A percentile compares a stretch with the other conserved stretches of the same genome.
Conservation (phyloP, 2,113 vertebrate species). For the Sorex fumeus region DNA sequence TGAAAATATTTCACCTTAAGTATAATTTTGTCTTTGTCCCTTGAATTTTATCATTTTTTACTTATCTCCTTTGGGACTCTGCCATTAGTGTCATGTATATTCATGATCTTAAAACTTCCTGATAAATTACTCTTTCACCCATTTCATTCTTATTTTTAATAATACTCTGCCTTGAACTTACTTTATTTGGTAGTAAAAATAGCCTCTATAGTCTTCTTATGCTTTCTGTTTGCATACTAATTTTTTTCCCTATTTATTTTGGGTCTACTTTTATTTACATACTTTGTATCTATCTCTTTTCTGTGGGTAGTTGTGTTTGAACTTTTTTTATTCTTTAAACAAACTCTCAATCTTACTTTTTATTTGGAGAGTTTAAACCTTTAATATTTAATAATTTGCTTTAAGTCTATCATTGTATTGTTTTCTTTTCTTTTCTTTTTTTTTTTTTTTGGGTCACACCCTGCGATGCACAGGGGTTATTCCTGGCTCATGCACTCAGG, state of each 20-base stretch:
- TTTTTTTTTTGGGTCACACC: background rate
- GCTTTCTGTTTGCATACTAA: slow-evolving; percentile 6
- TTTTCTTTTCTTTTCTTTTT: background rate
- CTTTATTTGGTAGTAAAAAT: slow-evolving; percentile 41
- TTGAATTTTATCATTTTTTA: slow-evolving; percentile 44
- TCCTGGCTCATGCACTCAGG: too few species aligned
- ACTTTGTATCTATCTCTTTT: background rate
- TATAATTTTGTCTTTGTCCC: slow-evolving; percentile 20
- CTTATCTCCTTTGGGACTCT: slow-evolving; percentile 6
- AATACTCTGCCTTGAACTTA: slow-evolving; percentile 31
- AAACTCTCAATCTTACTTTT: slow-evolving; percentile 47
- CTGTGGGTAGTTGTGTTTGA: too few species aligned
- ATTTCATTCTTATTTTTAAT: background rate
- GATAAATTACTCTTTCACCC: background rate
- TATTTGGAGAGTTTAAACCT: slow-evolving; percentile 13
- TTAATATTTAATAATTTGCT: slow-evolving; percentile 22
- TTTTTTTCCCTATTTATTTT: slow-evolving; percentile 36
- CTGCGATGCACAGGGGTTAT: too few species aligned
- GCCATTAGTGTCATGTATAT: background rate
- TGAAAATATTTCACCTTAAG: slow-evolving; percentile 25
- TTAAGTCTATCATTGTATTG: background rate
- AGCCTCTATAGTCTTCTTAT: background rate
- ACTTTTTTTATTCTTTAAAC: too few species aligned
- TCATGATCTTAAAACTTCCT: slow-evolving; percentile 38
- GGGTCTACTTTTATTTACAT: background rate